These are phyloP conservation scores for Iguana delicatissima DNA, from an alignment of 2,797 vertebrate genomes.

Conservation along the genomic window DNA sequence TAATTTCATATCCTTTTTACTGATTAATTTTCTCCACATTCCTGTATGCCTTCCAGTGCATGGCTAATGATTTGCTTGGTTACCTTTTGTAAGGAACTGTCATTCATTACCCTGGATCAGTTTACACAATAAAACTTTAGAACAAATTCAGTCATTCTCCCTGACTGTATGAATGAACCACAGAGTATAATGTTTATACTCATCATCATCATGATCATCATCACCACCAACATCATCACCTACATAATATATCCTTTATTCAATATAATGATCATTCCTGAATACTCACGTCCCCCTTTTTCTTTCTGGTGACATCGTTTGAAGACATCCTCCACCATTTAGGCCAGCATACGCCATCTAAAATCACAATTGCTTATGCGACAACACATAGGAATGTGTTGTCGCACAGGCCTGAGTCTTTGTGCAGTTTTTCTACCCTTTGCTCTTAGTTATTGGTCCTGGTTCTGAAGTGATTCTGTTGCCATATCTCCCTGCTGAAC, in stretches of 20 bases:
- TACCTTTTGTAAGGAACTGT: conserved; percentile 1
- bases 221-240: too few species aligned
- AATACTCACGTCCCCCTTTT: accelerated
- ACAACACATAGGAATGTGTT: background rate
- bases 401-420: background rate
- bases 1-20: background rate
- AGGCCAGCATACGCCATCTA: conserved; percentile 5
- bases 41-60: background rate
- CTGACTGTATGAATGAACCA: background rate
- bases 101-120: background rate
- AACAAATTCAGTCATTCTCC: conserved; percentile 7
- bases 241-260: too few species aligned
- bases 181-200: background rate
- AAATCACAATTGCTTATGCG: background rate
- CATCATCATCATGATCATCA: background rate
- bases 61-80: background rate
- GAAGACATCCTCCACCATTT: background rate
- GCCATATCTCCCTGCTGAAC: background rate
- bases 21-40: background rate
- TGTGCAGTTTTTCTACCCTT: background rate
- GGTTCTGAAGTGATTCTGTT: background rate
- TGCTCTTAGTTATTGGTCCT: background rate
- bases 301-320: accelerated
- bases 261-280: background rate
- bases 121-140: background rate